Conservation (phyloP, 2,797 vertebrate genomes). For the Spheniscus humboldti region DNA sequence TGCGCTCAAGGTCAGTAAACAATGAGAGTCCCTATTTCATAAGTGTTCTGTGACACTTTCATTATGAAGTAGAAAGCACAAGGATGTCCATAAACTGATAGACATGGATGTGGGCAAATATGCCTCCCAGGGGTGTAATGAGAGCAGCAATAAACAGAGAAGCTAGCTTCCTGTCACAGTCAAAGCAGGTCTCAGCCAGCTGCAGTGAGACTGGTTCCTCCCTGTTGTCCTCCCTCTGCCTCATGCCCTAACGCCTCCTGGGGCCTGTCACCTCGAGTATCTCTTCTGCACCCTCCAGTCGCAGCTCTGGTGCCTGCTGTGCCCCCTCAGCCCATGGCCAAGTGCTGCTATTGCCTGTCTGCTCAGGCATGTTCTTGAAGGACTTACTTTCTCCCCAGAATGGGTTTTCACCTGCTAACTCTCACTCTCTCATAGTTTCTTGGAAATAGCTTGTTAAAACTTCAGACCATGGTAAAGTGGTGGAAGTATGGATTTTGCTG, state of each 20-base stretch:
- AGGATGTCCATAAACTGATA: background rate
- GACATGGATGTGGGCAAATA: background rate
- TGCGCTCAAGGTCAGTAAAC: constrained; percentile 36
- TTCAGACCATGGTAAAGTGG: background rate
- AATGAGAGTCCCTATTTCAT: background rate
- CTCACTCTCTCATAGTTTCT: background rate
- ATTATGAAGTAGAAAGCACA: background rate
- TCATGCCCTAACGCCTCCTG: background rate
- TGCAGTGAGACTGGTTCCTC: background rate
- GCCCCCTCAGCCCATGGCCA: background rate
- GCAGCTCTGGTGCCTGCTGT: background rate
- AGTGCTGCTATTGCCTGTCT: background rate
- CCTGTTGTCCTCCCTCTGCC: background rate
- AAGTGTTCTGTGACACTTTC: constrained; percentile 13
- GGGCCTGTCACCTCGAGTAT: background rate
- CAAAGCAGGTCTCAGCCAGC: background rate
- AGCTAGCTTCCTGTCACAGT: background rate
- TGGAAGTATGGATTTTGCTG: background rate
- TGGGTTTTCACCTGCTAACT: background rate
- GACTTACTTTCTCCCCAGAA: background rate
- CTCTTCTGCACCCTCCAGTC: background rate
- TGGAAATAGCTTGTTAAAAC: background rate
- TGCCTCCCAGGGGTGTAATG: background rate
- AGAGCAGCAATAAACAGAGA: background rate
- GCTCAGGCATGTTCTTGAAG: background rate